A percentile compares a stretch with the other conserved stretches of the same genome.
Conservation (phyloP, 2,888 invertebrate species). For the Agriopis aurantiaria region DNA sequence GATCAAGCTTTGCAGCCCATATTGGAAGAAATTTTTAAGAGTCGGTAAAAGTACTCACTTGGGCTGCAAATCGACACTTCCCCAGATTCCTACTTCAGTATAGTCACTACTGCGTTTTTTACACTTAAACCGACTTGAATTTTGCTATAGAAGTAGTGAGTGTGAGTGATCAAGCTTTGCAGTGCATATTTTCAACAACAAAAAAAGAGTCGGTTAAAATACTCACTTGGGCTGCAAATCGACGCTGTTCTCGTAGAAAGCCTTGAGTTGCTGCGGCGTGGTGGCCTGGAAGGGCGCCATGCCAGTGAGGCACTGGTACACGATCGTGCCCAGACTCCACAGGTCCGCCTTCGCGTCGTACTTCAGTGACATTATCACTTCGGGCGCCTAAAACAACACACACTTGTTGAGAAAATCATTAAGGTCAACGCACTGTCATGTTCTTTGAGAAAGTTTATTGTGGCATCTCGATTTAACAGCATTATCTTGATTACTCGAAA, state of each 20-base stretch:
- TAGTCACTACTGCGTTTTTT: too few relatives aligned
- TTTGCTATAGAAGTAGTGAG: too few relatives aligned
- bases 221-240: constrained; percentile 95
- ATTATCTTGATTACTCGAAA: not conserved
- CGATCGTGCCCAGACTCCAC: constrained; percentile 99
- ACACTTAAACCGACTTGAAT: too few relatives aligned
- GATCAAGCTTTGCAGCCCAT: too few relatives aligned
- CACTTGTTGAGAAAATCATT: not conserved
- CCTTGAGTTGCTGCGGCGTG: constrained; percentile 98
- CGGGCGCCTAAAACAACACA: constrained; percentile 91
- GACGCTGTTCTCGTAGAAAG: constrained; percentile 98
- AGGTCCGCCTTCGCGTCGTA: constrained; percentile 99
- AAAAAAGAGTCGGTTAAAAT: not conserved
- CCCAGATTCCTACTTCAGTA: too few relatives aligned
- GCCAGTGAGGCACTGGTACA: constrained; percentile 99
- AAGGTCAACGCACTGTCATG: not conserved
- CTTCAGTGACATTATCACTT: constrained; percentile 99
- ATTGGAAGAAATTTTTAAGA: too few relatives aligned
- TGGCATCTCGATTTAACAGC: not conserved
- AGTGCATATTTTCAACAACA: too few relatives aligned
- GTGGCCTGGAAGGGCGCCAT: constrained; percentile 99
- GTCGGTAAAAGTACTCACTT: too few relatives aligned
- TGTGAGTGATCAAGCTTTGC: too few relatives aligned
- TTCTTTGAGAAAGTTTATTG: not conserved
- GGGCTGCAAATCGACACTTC: too few relatives aligned